These are phyloP conservation scores for Sebastes melanostomus DNA, from an alignment of 2,797 vertebrate species.

Conservation along the genomic window DNA sequence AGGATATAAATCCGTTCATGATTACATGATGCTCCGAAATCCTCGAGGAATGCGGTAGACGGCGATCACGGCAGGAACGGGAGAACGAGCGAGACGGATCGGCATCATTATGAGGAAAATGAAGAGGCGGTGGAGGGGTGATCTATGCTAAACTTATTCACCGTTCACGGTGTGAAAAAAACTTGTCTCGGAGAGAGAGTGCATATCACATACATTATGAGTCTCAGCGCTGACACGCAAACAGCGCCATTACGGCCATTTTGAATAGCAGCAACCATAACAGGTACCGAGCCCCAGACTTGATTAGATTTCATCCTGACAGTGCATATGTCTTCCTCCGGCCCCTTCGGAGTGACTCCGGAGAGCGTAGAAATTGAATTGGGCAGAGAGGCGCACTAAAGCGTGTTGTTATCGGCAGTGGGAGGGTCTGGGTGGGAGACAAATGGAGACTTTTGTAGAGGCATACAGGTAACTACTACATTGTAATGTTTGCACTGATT, in stretches of 20 bases:
- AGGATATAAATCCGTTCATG: slow-evolving; percentile 29
- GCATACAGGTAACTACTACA: background rate
- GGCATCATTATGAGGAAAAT: slow-evolving; percentile 16
- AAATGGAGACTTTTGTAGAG: slow-evolving; percentile 33
- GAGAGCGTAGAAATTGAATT: slow-evolving; percentile 68
- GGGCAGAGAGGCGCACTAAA: slow-evolving; percentile 46
- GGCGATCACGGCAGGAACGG: background rate
- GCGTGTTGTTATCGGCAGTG: slow-evolving; percentile 68
- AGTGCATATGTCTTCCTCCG: slow-evolving; percentile 75
- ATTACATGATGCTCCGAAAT: slow-evolving; percentile 45
- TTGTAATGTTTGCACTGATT: background rate
- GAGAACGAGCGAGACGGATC: slow-evolving; percentile 13
- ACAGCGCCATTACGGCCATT: slow-evolving; percentile 44
- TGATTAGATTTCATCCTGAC: slow-evolving; percentile 79
- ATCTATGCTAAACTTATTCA: slow-evolving; percentile 4
- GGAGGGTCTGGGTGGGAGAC: slow-evolving; percentile 30
- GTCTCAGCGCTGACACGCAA: slow-evolving; percentile 48
- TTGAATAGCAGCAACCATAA: slow-evolving; percentile 54
- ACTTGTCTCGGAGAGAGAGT: background rate
- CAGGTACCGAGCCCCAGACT: slow-evolving; percentile 53
- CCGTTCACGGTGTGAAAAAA: background rate
- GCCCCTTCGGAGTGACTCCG: slow-evolving; percentile 29
- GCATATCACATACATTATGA: slow-evolving; percentile 53
- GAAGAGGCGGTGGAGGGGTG: background rate
- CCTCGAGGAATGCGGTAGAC: slow-evolving; percentile 17